These are phyloP conservation scores for Piezodorus guildinii DNA, from an alignment of 1,140 invertebrate species.

Conservation along the genomic window DNA sequence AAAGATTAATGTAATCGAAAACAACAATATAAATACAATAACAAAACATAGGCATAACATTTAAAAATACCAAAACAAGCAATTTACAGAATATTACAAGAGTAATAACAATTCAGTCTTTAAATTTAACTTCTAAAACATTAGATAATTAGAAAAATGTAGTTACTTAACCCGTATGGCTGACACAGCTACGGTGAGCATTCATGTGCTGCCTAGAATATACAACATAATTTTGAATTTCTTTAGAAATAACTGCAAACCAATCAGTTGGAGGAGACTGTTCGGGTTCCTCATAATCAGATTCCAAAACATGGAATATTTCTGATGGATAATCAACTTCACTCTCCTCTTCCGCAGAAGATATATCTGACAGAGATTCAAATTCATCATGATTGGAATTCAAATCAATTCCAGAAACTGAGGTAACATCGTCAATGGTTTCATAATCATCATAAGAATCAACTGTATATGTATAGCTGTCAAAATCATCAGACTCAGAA, in stretches of 20 bases:
- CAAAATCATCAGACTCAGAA: neutral
- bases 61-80: too few species aligned
- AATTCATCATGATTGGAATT: slow-evolving; percentile 2
- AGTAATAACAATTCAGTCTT: slow-evolving; percentile 2
- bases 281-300: neutral
- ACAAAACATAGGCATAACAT: neutral
- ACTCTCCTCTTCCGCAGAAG: neutral
- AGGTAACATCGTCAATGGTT: neutral
- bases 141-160: too few species aligned
- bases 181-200: too few species aligned
- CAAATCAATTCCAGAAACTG: neutral
- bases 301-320: too few species aligned
- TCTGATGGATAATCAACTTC: too few species aligned
- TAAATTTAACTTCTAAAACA: neutral
- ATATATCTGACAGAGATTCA: neutral
- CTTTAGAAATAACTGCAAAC: neutral
- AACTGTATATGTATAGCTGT: neutral
- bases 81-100: neutral
- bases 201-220: neutral
- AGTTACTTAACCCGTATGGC: too few species aligned
- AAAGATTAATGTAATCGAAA: neutral
- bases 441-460: neutral
- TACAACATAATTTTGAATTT: neutral
- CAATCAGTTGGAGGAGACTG: neutral
- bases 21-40: neutral